Evolutionary conservation across 2,888 invertebrate genomes (phyloP), one percentile per base, ranked within the genome.

Genomic region (Spisula subtruncata): DNA sequence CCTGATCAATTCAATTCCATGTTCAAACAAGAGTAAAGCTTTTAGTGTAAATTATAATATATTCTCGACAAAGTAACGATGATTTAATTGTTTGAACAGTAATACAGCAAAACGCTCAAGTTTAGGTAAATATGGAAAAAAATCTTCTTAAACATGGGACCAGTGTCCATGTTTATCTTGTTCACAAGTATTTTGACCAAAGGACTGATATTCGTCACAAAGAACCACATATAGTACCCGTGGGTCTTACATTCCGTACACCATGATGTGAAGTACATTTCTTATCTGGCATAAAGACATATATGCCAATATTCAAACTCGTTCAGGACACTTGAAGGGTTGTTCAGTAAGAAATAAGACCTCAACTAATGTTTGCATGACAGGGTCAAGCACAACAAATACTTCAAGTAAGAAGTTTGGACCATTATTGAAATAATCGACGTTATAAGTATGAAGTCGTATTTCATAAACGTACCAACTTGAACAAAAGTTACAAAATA

Each of bases 321-420:
- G 29, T 29, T 25, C 25, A 32, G 25, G 71, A 25, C 29, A 6
- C 75, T 75, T 32, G 75, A 8, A 35, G 35, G 29, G 75, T 32
- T 75, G 32, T 32, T 32, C 8, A 35, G 20, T 20, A 51, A 1
- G 81, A n/a, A 1, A 51, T 81, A 20, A 81, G 35, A 46, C 25
- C 75, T 25, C 46, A 29, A 46, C 12, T 48, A 75, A 48, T 84
- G 84, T 84, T 84, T 84, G 75, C 25, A 29, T 16, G 25, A 48
- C 29, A 51, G 29, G 51, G 48, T 84, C 84, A 84, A 84, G 48
- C 32, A 51, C 20, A 32, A 46, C 20, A 32, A 84, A 84, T 84
- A 75, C 84, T 84, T 75, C 4, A 84, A 75, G 48, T 48, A 75
- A 51, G 66, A 66, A 20, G 41, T 60, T 83, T 83, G 75, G 1